Percentiles rank a stretch among this genome's conserved stretches.
Evolutionary conservation across 2,113 vertebrate genomes (phyloP).

Genomic region (Phrynosoma blainvillii): DNA sequence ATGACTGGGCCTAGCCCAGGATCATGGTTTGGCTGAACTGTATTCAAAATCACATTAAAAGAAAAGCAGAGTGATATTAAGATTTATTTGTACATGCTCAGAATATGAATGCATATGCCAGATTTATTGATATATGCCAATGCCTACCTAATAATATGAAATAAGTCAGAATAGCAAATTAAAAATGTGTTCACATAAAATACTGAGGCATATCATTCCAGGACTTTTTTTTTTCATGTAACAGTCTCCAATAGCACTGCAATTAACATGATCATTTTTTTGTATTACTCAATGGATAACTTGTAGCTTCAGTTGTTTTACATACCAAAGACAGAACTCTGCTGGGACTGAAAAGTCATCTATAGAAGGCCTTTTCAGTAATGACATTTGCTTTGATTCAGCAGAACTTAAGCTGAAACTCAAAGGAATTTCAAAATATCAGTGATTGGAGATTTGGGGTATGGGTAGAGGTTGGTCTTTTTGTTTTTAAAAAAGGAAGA

Average conservation of each 20-base stretch:
- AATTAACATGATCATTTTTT: background rate
- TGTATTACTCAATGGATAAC: background rate
- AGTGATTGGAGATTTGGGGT: background rate
- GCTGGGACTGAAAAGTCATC: conserved; percentile 38
- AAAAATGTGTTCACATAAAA: background rate
- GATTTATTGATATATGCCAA: background rate
- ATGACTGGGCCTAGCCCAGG: conserved; percentile 2
- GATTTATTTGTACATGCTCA: background rate
- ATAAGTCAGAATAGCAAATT: background rate
- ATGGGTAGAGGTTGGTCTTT: conserved; percentile 42
- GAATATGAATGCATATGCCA: background rate
- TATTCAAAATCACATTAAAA: background rate
- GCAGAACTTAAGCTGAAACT: conserved; percentile 41
- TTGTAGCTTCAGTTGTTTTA: background rate
- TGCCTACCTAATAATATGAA: background rate
- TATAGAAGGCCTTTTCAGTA: conserved; percentile 12
- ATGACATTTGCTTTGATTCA: conserved; percentile 33
- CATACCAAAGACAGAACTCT: background rate
- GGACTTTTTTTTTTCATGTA: background rate
- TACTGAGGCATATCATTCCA: conserved; percentile 2
- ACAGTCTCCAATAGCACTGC: background rate
- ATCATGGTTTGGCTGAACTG: background rate
- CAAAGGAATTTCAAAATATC: conserved; percentile 31
- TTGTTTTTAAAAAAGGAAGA: background rate
- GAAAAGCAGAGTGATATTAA: background rate